These are phyloP conservation scores for Protophormia terraenovae DNA, from an alignment of 2,888 invertebrate species.

Conservation along the genomic window DNA sequence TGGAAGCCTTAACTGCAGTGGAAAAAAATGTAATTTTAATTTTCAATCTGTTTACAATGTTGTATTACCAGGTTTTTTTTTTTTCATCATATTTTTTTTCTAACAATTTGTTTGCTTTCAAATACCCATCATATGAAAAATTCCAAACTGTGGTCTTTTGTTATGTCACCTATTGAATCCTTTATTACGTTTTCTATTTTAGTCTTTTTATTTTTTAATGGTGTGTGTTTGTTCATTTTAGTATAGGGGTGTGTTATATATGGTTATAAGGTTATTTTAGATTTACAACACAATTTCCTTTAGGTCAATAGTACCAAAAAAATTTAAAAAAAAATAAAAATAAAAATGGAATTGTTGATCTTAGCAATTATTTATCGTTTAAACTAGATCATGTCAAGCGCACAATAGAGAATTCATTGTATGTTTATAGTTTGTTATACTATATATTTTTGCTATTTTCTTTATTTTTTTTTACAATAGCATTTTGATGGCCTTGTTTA, in stretches of 20 bases:
- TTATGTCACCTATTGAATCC: slow-evolving; percentile 52
- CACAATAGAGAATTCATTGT: slow-evolving; percentile 74
- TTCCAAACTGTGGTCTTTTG: slow-evolving; percentile 54
- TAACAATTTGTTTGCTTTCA: slow-evolving; percentile 13
- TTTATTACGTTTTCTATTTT: slow-evolving; percentile 34
- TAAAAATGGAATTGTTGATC: slow-evolving; percentile 70
- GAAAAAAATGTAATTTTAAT: slow-evolving; percentile 61
- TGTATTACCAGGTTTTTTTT: slow-evolving; percentile 1
- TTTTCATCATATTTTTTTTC: background rate
- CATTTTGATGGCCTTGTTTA: slow-evolving; percentile 61
- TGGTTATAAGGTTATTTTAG: background rate
- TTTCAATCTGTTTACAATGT: slow-evolving; percentile 61
- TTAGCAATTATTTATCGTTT: slow-evolving; percentile 75
- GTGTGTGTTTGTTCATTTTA: background rate
- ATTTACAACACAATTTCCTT: slow-evolving; percentile 64
- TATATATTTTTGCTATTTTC: background rate
- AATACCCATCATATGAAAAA: slow-evolving; percentile 41
- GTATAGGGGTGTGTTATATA: background rate
- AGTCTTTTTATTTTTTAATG: background rate
- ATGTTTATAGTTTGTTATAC: slow-evolving; percentile 28
- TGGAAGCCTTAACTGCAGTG: slow-evolving; percentile 16
- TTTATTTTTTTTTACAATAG: background rate
- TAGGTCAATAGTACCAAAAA: slow-evolving; percentile 57
- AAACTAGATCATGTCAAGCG: slow-evolving; percentile 79
- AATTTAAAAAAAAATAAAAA: slow-evolving; percentile 8